A percentile compares a stretch with the other conserved stretches of the same genome.
Evolutionary conservation across 1,140 invertebrate species (phyloP).

Genomic region (Metaphire vulgaris): DNA sequence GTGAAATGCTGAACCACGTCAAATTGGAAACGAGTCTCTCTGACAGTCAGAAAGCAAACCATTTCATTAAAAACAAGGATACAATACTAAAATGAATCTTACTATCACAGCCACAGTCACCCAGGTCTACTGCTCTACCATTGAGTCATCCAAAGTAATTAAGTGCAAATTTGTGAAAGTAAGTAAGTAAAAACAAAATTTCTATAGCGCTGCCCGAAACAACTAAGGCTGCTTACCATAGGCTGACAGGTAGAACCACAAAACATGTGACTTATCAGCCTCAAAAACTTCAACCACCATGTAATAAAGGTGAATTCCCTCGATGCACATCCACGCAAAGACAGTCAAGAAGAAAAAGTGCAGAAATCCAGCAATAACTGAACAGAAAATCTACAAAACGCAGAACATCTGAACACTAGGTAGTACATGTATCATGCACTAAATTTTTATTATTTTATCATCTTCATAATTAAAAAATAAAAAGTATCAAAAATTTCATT

Average conservation of each 20-base stretch:
- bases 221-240: conserved; percentile 57
- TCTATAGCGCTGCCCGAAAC: too few relatives aligned
- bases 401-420: neutral
- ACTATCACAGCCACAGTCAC: too few relatives aligned
- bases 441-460: neutral
- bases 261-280: conserved; percentile 72
- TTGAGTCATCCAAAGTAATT: too few relatives aligned
- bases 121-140: too few relatives aligned
- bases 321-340: conserved; percentile 92
- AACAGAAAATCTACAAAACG: conserved; percentile 65
- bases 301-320: conserved; percentile 87
- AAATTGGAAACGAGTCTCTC: too few relatives aligned
- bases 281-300: conserved; percentile 93
- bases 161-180: too few relatives aligned
- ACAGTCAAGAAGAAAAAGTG: conserved; percentile 92
- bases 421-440: neutral
- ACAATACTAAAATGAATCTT: neutral
- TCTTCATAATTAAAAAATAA: neutral
- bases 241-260: conserved; percentile 75
- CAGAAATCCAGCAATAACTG: conserved; percentile 78
- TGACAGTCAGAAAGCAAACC: too few relatives aligned
- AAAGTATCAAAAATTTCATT: neutral
- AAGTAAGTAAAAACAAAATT: too few relatives aligned
- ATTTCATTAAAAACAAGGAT: neutral
- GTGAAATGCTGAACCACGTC: too few relatives aligned